A percentile compares a stretch with the other conserved stretches of the same genome.
Evolutionary conservation across 1,140 invertebrate genomes (phyloP).

Genomic region (Drosophila athabasca): DNA sequence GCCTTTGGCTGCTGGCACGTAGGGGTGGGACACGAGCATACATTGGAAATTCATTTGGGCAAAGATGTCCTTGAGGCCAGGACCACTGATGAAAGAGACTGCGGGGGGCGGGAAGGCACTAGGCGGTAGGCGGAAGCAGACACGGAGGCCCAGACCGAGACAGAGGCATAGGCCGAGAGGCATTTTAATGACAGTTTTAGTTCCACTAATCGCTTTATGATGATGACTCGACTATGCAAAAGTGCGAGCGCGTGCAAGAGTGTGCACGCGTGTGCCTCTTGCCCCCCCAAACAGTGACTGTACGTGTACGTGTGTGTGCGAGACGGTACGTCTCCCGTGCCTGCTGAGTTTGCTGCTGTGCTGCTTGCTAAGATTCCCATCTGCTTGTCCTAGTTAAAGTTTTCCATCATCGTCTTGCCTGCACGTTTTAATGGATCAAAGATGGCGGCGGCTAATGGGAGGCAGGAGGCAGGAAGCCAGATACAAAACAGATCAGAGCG

Average conservation of each 20-base stretch:
- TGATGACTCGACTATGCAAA: conserved; percentile 58
- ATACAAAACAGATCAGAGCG: too few relatives aligned
- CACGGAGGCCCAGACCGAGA: too few relatives aligned
- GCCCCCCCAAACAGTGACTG: neutral
- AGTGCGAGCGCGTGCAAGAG: conserved; percentile 25
- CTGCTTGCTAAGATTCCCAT: conserved; percentile 46
- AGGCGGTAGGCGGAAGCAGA: neutral
- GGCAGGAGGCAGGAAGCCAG: neutral
- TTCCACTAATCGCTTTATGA: conserved; percentile 75
- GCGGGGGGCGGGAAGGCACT: too few relatives aligned
- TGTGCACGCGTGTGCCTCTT: conserved; percentile 6
- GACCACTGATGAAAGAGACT: too few relatives aligned
- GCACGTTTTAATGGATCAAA: conserved; percentile 49
- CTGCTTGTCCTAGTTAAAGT: conserved; percentile 58
- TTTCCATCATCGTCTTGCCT: conserved; percentile 43
- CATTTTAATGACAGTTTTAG: conserved; percentile 77
- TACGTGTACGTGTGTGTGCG: conserved; percentile 18
- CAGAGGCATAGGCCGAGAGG: conserved; percentile 29
- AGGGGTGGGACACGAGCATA: neutral
- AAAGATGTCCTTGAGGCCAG: conserved; percentile 31
- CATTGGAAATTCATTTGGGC: conserved; percentile 62
- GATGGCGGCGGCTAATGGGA: conserved; percentile 43
- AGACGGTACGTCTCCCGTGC: conserved; percentile 1
- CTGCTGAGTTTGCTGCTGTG: conserved; percentile 8
- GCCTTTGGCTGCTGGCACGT: too few relatives aligned